Evolutionary conservation across 2,888 invertebrate genomes (phyloP).

Genomic region (Gortyna flavago): DNA sequence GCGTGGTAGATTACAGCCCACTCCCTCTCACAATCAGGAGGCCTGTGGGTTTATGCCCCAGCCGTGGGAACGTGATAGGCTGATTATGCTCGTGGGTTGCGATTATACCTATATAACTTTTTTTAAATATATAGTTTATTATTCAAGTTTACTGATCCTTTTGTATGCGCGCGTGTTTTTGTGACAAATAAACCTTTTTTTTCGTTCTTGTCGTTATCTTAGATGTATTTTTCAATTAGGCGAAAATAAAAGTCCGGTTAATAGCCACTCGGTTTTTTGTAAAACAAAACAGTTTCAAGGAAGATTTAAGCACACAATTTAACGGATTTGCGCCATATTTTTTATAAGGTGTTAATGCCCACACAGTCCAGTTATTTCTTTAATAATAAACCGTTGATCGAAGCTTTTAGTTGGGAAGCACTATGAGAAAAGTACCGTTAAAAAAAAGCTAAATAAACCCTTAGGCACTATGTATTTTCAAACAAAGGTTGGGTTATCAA

Average conservation of each 20-base stretch:
- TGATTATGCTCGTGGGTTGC: background rate
- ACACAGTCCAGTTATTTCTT: background rate
- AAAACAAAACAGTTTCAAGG: background rate
- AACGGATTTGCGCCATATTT: background rate
- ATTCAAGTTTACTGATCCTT: background rate
- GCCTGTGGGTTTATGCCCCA: background rate
- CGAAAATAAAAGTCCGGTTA: background rate
- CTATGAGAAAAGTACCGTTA: background rate
- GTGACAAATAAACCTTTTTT: background rate
- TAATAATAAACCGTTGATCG: background rate
- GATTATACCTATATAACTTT: background rate
- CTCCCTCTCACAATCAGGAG: background rate
- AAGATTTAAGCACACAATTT: background rate
- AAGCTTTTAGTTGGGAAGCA: background rate
- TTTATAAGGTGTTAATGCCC: constrained; percentile 7
- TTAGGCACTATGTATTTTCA: background rate
- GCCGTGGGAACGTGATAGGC: background rate
- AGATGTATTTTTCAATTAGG: background rate
- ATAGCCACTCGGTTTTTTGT: background rate
- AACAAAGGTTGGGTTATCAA: constrained; percentile 13
- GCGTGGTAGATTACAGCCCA: background rate
- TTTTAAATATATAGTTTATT: background rate
- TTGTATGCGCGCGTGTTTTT: background rate
- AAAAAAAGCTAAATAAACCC: no score
- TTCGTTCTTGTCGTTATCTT: background rate